Base-by-base conservation (phyloP, 2,888 invertebrate genomes). In the Philopedon plagiatum region DNA sequence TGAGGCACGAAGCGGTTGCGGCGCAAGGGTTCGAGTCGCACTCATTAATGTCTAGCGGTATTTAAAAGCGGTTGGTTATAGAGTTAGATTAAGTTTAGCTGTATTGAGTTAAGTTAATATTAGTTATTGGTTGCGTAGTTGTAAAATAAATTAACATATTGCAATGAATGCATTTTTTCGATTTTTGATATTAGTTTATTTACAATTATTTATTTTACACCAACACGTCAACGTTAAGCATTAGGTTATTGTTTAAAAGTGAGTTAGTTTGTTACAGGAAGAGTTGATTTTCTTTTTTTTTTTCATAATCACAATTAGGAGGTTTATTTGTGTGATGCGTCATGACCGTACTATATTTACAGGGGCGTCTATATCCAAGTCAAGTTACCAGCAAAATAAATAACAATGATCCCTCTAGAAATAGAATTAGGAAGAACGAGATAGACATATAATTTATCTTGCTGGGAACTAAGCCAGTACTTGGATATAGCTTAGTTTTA, bases 21-120 rank as follows among this genome's bases (percentile, higher is more conserved):
- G 91, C 91, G 85, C 94, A 95, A 75, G 92, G 91, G 82, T 88
- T 87, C 80, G 86, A 85, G 76, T 87, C 88, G 87, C 92, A 93
- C 85, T 92, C 92, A 87, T 93, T 91, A 87, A 93, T 87, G 88
- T 93, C 93, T 92, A 44, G 44, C 34, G 58, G 32, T 51, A 26
- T 29, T 54, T 26, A 18, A 54, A 57, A 54, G 57, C 46, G 29
- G 18, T 32, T 44, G 44, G 61, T 61, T 63, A n/a, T n/a, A 49
- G 51, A 13, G 65, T 56, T 56, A 65, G 65, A 26, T 39, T 34
- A 0, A 34, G 11, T 49, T 54, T 57, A 64, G 56, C 46, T 71
- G 76, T 69, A 76, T 80, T 64, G 46, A 18, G 29, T 46, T 54
- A 37, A 9, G 29, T 37, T 60, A 37, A 13, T 5, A 23, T 51